Evolutionary conservation across 2,888 invertebrate species (phyloP).

Genomic region (Chaetoderma sp.): DNA sequence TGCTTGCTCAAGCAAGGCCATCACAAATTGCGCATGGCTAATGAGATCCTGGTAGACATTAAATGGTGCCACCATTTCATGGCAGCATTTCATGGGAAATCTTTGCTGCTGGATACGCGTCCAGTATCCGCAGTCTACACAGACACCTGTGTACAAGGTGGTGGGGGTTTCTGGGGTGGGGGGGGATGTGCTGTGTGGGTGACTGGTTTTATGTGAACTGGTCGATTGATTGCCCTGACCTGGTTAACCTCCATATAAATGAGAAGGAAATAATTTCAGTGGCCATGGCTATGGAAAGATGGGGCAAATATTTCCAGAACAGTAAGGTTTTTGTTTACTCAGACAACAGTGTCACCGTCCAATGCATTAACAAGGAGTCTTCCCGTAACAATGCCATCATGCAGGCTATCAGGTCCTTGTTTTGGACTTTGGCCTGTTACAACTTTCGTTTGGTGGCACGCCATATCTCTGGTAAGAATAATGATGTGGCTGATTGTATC

Average conservation of each 20-base stretch:
- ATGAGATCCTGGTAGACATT: neutral
- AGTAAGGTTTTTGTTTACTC: neutral
- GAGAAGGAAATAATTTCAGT: neutral
- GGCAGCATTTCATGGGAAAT: neutral
- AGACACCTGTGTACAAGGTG: neutral
- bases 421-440: neutral
- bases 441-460: neutral
- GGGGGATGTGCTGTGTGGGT: too few species aligned
- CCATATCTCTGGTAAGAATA: too few species aligned
- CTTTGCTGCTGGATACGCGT: neutral
- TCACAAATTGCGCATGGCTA: neutral
- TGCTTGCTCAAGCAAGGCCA: neutral
- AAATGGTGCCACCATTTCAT: neutral
- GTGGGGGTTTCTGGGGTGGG: neutral
- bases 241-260: neutral
- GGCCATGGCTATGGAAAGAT: neutral
- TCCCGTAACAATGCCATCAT: neutral
- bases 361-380: neutral
- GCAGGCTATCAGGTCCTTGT: neutral
- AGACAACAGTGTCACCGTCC: neutral
- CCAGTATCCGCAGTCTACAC: neutral
- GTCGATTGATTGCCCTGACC: neutral
- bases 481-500: too few species aligned
- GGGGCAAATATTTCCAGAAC: neutral
- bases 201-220: conserved; percentile 1